Evolutionary conservation across 2,113 vertebrate genomes (phyloP), one percentile per base, ranked within the genome.

Genomic region (Cyprinodon variegatus): DNA sequence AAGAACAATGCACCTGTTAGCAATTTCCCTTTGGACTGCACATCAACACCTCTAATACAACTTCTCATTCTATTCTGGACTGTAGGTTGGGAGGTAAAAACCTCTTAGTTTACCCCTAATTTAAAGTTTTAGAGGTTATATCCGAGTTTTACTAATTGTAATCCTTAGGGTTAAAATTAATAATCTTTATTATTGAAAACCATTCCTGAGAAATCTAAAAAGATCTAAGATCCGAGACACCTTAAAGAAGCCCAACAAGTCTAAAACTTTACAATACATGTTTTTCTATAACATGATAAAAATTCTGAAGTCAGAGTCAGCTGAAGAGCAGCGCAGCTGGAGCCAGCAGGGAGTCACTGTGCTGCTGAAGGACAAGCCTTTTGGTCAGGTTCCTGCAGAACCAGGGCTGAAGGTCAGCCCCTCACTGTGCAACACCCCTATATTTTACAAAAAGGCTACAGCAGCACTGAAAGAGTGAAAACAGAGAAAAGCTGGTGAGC

Each of bases 1-100:
- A 82, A 72, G 38, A n/a, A 62, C 36, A 60, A 71, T 74, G 79
- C 78, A 85, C 77, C 57, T 80, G 85, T 90, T 86, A 93, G 86
- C 81, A 81, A 87, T 60, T 39, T 65, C 20, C 71, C 63, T 81
- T 61, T 29, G 11, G 2, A n/a, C 15, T 40, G 17, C 43, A 45
- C 43, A 45, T 45, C 5, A 50, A 50, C 14, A 17, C 48, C 4
- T 29, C 29, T 29, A 29, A 29, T 29, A 29, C 29, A 29, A 29
- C 29, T 29, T 29, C 29, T 29, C 29, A 29, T 29, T 29, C 29
- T 29, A 29, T 29, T 45, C 2, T 11, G 43, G 6, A 45, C 43
- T 11, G 12, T 45, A 45, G 43, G 43, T 45, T 11, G 9, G 11
- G 43, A 11, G 11, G 43, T 45, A 45, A 45, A 6, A 6, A 45